Base-by-base conservation (phyloP, 2,888 invertebrate genomes). In the Luperina testacea region DNA sequence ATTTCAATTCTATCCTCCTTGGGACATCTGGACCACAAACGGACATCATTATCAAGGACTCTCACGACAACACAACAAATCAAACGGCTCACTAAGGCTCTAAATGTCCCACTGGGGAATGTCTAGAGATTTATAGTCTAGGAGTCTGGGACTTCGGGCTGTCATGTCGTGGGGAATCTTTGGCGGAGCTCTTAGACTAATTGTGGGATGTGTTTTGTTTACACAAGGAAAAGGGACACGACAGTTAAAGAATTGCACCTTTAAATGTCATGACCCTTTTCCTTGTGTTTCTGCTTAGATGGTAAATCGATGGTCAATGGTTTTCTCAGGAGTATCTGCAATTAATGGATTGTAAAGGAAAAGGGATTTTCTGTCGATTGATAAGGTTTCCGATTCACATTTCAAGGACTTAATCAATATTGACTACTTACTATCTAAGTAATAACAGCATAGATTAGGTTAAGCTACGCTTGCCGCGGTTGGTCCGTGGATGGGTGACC, bases 121-220 rank as follows among this genome's bases (percentile, higher is more conserved):
- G 69, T 63, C 53, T 53, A 11, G 17, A 81, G 82, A 88, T 88
- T 88, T 88, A 88, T 87, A 15, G 84, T 74, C 73, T n/a, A n/a
- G 64, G 74, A 76, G 71, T 65, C 75, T 59, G 81, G 73, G 68
- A 64, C 77, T 73, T 81, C 13, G 48, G 32, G 68, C 67, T 72
- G 80, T 80, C 74, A 63, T 75, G 86, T 80, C 68, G 42, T 59
- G 73, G 71, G 3, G 64, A 67, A 75, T 78, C 69, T 80, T 38
- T 70, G 65, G 48, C 17, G 24, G 74, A 51, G 69, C 86, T 80
- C 77, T 88, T 83, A 80, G 63, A 42, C 75, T 88, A 85, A 87
- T 87, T 88, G 83, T 81, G 59, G 72, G 48, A 63, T 72, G 24
- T 72, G 59, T 71, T 69, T 75, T 70, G 48, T 84, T 70, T n/a